Conservation (phyloP, 2,797 vertebrate species). For the Fringilla coelebs region DNA sequence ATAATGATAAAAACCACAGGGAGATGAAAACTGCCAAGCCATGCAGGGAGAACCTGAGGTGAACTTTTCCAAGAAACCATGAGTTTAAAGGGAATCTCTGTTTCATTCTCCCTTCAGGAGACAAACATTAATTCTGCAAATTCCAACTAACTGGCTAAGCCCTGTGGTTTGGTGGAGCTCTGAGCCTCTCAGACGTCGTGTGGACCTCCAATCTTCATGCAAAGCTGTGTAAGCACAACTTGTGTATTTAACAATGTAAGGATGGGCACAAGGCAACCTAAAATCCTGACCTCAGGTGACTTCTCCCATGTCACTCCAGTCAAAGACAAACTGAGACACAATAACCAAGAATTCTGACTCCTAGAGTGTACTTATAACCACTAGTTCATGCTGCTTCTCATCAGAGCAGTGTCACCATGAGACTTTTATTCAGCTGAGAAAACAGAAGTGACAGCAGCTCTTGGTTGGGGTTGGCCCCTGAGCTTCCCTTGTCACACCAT, state of each 20-base stretch:
- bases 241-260: background rate
- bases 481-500: conserved; percentile 24
- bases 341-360: background rate
- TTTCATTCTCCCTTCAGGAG: background rate
- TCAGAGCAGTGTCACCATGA: background rate
- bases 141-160: background rate
- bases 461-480: background rate
- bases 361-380: background rate
- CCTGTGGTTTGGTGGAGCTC: background rate
- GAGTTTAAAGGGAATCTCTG: background rate
- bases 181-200: background rate
- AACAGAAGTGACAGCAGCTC: conserved; percentile 45
- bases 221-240: background rate
- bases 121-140: background rate
- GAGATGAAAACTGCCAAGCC: background rate
- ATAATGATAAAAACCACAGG: background rate
- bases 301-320: background rate
- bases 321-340: background rate
- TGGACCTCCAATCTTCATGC: background rate
- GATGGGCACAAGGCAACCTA: background rate
- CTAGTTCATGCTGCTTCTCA: conserved; percentile 23
- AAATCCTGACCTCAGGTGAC: background rate
- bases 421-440: background rate
- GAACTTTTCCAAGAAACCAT: background rate
- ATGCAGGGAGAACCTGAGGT: accelerated